These are phyloP conservation scores for Periophthalmodon schlosseri DNA, from an alignment of 2,113 vertebrate species.

Conservation along the genomic window DNA sequence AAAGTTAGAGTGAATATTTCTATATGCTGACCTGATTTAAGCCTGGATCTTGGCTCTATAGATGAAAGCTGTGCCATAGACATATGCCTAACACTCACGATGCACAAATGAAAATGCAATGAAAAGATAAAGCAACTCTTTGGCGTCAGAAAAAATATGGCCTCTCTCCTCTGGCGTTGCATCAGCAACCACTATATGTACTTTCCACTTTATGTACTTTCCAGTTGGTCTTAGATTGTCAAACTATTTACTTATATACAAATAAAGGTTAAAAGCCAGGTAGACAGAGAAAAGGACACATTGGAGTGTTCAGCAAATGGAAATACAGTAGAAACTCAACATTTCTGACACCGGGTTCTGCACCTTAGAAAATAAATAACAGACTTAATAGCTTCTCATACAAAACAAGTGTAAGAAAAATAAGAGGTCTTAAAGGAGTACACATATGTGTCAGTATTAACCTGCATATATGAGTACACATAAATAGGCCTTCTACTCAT, in stretches of 20 bases:
- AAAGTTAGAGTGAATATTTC: constrained; percentile 16
- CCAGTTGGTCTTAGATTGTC: constrained; percentile 81
- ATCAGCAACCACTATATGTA: constrained; percentile 69
- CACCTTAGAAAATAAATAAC: constrained; percentile 69
- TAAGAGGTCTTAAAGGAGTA: constrained; percentile 38
- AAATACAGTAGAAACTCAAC: constrained; percentile 49
- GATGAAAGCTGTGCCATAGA: constrained; percentile 5
- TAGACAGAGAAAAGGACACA: constrained; percentile 68
- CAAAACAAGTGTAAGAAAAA: constrained; percentile 32
- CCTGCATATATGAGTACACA: constrained; percentile 44
- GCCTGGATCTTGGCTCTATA: constrained; percentile 16
- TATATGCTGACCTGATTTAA: constrained; percentile 12
- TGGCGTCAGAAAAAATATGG: constrained; percentile 83
- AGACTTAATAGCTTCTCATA: constrained; percentile 25
- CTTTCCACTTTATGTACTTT: constrained; percentile 79
- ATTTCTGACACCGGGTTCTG: constrained; percentile 75
- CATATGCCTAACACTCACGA: constrained; percentile 14
- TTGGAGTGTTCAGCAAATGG: constrained; percentile 60
- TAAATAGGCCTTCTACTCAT: constrained; percentile 23
- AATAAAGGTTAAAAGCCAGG: constrained; percentile 75
- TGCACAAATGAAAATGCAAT: constrained; percentile 33
- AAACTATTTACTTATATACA: constrained; percentile 80
- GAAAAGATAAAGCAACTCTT: constrained; percentile 79
- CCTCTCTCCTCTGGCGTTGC: constrained; percentile 72
- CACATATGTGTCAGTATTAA: constrained; percentile 21